Evolutionary conservation across 1,140 invertebrate genomes (phyloP).

Genomic region (Drosophila repleta): DNA sequence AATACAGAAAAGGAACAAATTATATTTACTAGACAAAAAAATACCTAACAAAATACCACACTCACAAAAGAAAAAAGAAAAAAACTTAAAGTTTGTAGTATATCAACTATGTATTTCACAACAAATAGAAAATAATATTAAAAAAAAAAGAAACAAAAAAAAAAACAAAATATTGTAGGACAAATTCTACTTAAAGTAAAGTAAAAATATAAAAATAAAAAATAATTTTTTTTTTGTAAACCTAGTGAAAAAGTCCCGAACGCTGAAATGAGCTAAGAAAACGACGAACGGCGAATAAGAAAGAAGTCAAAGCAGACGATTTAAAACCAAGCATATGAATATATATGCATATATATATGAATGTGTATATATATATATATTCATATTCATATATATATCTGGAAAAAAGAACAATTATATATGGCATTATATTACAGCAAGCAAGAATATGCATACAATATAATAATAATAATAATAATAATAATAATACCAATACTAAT

Average conservation of each 20-base stretch:
- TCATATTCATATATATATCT: slow-evolving; percentile 34
- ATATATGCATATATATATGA: slow-evolving; percentile 43
- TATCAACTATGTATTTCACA: slow-evolving; percentile 79
- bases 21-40: slow-evolving; percentile 74
- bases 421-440: slow-evolving; percentile 71
- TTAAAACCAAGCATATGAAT: slow-evolving; percentile 31
- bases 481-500: not conserved
- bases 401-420: slow-evolving; percentile 60
- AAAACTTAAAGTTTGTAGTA: slow-evolving; percentile 73
- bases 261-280: slow-evolving; percentile 32
- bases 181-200: slow-evolving; percentile 71
- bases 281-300: not conserved
- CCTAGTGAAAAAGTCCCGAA: slow-evolving; percentile 53
- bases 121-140: slow-evolving; percentile 67
- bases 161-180: slow-evolving; percentile 64
- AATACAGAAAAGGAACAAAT: slow-evolving; percentile 52
- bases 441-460: slow-evolving; percentile 27
- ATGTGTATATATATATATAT: slow-evolving; percentile 41
- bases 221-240: slow-evolving; percentile 66
- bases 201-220: slow-evolving; percentile 17
- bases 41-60: slow-evolving; percentile 36
- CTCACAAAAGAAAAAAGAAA: slow-evolving; percentile 34
- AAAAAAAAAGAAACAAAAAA: slow-evolving; percentile 6
- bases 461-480: not conserved
- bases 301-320: slow-evolving; percentile 7